These are phyloP conservation scores for Argopecten irradians DNA, from an alignment of 1,140 invertebrate species.

Conservation along the genomic window DNA sequence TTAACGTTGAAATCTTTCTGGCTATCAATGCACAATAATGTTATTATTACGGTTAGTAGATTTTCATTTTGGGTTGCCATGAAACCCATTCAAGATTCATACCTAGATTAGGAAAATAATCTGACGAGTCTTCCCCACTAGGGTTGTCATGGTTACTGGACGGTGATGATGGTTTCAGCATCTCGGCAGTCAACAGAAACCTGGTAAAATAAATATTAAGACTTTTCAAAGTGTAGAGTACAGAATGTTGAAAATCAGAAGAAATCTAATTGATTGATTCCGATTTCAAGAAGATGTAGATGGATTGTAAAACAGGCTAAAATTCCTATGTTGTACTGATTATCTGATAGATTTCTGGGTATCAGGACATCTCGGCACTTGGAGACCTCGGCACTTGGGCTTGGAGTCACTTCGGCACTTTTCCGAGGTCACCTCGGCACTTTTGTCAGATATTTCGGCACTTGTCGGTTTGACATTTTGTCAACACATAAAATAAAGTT, in stretches of 20 bases:
- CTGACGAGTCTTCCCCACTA: conserved; percentile 65
- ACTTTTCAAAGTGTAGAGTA: no score
- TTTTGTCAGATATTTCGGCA: no score
- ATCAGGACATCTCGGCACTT: no score
- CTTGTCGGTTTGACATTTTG: neutral
- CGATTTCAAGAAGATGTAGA: neutral
- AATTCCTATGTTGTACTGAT: neutral
- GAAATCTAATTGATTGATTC: neutral
- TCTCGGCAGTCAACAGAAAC: conserved; percentile 89
- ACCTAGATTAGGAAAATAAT: conserved; percentile 65
- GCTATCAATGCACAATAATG: no score
- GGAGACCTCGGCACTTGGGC: no score
- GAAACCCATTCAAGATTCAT: conserved; percentile 33
- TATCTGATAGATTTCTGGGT: neutral
- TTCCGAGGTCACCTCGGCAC: no score
- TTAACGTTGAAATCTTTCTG: no score
- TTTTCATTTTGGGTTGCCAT: no score
- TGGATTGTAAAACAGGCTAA: neutral
- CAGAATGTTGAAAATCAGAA: neutral
- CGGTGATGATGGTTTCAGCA: conserved; percentile 87
- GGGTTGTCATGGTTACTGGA: conserved; percentile 52
- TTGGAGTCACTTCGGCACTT: no score
- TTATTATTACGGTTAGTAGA: no score
- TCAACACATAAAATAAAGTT: neutral
- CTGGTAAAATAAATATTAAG: conserved; percentile 78